Conservation (phyloP, 2,113 vertebrate genomes). For the Dromas ardeola region DNA sequence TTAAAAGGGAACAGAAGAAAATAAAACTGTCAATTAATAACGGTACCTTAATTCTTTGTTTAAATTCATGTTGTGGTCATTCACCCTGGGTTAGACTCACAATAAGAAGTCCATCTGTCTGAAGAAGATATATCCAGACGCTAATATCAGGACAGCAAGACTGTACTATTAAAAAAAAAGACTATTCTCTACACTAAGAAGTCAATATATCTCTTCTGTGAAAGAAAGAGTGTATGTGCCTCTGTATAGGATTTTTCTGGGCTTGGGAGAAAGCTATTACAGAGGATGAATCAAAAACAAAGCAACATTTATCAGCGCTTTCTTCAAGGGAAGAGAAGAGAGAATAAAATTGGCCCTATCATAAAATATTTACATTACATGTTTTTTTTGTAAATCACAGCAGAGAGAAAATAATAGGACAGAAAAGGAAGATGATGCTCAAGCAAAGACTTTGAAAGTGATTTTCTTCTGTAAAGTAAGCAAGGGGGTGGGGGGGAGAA, state of each 20-base stretch:
- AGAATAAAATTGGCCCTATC: conserved; percentile 6
- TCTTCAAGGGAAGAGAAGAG: not conserved
- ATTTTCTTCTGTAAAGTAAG: not conserved
- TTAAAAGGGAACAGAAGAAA: not conserved
- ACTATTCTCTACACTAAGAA: not conserved
- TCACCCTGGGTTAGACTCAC: not conserved
- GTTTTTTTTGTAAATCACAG: not conserved
- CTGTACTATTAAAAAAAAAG: not conserved
- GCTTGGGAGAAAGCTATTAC: conserved; percentile 7
- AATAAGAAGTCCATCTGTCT: not conserved
- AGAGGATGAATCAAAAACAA: conserved; percentile 29
- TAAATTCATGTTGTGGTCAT: not conserved
- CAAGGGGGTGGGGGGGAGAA: not conserved
- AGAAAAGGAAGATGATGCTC: not conserved
- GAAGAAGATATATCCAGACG: not conserved
- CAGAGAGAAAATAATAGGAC: conserved; percentile 3
- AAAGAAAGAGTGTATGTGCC: not conserved
- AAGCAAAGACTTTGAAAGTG: not conserved
- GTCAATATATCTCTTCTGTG: not conserved
- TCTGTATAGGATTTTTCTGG: not conserved
- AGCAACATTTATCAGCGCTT: conserved; percentile 5
- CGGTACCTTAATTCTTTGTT: not conserved
- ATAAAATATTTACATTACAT: conserved; percentile 40
- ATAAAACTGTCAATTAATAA: not conserved
- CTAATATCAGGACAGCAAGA: not conserved